Conservation (phyloP, 2,888 invertebrate species). For the Sinopyrophorus schimmeli region DNA sequence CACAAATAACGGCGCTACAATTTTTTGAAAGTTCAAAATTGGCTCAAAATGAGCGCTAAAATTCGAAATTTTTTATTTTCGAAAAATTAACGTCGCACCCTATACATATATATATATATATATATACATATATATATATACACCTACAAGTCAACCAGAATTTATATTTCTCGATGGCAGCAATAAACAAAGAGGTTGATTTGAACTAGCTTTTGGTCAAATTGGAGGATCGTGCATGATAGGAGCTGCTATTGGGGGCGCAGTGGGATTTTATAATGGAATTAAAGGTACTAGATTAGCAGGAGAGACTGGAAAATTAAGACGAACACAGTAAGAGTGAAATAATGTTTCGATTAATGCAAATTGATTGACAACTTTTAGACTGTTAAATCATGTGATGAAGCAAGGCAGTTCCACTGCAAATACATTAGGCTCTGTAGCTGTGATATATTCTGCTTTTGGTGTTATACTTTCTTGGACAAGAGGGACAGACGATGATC, state of each 20-base stretch:
- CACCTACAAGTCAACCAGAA: constrained; percentile 86
- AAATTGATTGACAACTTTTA: constrained; percentile 44
- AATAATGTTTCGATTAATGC: background rate
- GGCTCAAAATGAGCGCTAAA: too few relatives aligned
- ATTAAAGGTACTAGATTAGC: constrained; percentile 81
- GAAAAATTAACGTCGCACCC: too few relatives aligned
- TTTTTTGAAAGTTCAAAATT: too few relatives aligned
- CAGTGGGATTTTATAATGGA: constrained; percentile 85
- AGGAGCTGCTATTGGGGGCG: constrained; percentile 86
- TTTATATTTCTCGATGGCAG: constrained; percentile 94
- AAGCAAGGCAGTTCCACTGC: constrained; percentile 93
- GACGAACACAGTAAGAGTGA: constrained; percentile 81
- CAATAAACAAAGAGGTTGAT: constrained; percentile 86
- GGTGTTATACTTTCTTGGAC: constrained; percentile 84
- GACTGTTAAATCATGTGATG: constrained; percentile 90
- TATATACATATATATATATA: too few relatives aligned
- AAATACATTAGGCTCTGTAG: constrained; percentile 89
- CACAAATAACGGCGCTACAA: too few relatives aligned
- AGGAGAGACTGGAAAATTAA: constrained; percentile 84
- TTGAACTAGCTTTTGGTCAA: constrained; percentile 92
- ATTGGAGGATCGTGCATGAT: constrained; percentile 92
- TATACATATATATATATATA: too few relatives aligned
- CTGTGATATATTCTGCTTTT: constrained; percentile 93
- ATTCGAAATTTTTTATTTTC: too few relatives aligned
- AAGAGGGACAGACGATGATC: constrained; percentile 87